phyloP scores from a whole-genome alignment of 2,113 vertebrate species.

The Pyrgilauda ruficollis region DNA sequence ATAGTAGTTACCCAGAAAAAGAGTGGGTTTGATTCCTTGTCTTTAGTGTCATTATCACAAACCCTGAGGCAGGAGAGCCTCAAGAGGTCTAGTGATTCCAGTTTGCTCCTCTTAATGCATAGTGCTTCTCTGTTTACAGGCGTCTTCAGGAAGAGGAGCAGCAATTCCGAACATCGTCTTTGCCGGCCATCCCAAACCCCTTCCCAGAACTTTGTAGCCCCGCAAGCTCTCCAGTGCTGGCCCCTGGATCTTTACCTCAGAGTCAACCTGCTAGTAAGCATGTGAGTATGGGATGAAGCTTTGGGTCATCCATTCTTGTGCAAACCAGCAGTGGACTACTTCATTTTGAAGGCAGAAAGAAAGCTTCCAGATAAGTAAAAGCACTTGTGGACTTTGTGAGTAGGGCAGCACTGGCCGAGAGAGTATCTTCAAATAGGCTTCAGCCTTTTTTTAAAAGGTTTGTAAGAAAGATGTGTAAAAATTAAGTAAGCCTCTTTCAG shows the following conservation, averaged over 20 bases:
- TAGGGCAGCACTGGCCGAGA: neutral
- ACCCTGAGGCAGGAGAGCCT: neutral
- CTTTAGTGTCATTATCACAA: neutral
- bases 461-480: neutral
- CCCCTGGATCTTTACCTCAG: slow-evolving; percentile 87
- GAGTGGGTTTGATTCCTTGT: neutral
- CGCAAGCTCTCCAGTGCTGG: slow-evolving; percentile 82
- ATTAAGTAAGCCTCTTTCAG: neutral
- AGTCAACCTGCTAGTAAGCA: slow-evolving; percentile 81
- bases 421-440: neutral
- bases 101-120: slow-evolving; percentile 1
- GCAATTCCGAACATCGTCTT: slow-evolving; percentile 89
- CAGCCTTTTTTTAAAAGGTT: neutral
- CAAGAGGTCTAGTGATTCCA: neutral
- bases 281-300: slow-evolving; percentile 74
- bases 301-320: neutral
- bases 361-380: neutral
- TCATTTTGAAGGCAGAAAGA: neutral
- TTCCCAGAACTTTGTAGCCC: slow-evolving; percentile 94
- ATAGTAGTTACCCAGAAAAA: neutral
- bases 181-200: slow-evolving; percentile 96
- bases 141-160: slow-evolving; percentile 91
- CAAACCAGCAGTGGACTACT: neutral
- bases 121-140: slow-evolving; percentile 68
- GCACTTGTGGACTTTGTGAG: neutral